phyloP scores from a whole-genome alignment of 2,888 invertebrate genomes.

The Epicampocera succincta region DNA sequence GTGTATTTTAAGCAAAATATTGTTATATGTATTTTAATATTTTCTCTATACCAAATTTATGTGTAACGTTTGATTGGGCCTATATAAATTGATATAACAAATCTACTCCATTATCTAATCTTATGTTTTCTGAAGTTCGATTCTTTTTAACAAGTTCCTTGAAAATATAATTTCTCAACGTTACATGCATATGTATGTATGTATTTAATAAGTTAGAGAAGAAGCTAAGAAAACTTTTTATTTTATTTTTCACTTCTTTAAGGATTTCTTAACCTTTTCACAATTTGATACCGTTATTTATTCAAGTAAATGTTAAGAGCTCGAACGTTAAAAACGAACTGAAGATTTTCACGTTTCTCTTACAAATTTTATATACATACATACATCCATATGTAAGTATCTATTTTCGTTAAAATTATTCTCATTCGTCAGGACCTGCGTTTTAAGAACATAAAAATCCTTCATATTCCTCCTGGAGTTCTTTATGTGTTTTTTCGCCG shows the following conservation, averaged over 20 bases:
- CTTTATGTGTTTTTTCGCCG: constrained; percentile 33
- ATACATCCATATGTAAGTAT: no score
- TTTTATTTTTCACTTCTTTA: constrained; percentile 34
- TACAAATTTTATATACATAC: constrained; percentile 37
- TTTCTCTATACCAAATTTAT: constrained; percentile 52
- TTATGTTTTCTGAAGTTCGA: neutral
- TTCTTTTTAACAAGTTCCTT: no score
- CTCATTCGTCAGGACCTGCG: constrained; percentile 62
- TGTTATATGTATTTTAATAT: constrained; percentile 15
- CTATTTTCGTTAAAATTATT: constrained; percentile 49
- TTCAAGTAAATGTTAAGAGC: constrained; percentile 37
- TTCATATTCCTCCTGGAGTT: constrained; percentile 18
- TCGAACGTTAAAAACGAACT: constrained; percentile 57
- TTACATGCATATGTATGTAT: neutral
- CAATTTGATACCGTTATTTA: neutral
- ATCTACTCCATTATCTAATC: constrained; percentile 15
- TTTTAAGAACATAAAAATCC: constrained; percentile 9
- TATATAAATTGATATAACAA: constrained; percentile 11
- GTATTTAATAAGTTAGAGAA: neutral
- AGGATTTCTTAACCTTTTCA: constrained; percentile 22
- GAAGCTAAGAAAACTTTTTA: neutral
- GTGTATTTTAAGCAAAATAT: neutral
- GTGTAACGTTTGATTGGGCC: constrained; percentile 18
- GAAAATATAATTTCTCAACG: no score
- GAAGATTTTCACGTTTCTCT: constrained; percentile 25